These are phyloP conservation scores for Geophilus truncorum DNA, from an alignment of 2,888 invertebrate species.

Conservation along the genomic window DNA sequence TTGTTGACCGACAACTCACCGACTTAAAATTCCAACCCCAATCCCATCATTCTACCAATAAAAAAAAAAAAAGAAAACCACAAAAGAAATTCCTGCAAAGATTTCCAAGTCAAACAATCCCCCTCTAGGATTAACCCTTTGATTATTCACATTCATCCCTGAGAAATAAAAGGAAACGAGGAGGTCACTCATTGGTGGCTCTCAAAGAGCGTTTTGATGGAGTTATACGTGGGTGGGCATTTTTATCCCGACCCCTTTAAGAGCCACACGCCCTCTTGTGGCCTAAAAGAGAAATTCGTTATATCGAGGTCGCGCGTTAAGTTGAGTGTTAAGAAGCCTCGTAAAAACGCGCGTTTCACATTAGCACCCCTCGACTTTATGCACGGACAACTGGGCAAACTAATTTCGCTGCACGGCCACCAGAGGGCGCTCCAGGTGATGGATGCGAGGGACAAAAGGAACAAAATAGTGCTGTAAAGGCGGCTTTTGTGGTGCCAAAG, in stretches of 20 bases:
- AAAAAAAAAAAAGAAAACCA: background rate
- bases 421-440: background rate
- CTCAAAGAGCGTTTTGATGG: background rate
- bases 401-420: background rate
- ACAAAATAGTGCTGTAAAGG: background rate
- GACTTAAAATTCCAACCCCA: no score
- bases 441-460: background rate
- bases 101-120: background rate
- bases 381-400: constrained; percentile 10
- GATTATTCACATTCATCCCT: background rate
- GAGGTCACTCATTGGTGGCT: background rate
- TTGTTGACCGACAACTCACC: no score
- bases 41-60: background rate
- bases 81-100: background rate
- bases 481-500: background rate
- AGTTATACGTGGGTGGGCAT: background rate
- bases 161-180: background rate
- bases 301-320: background rate
- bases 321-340: background rate
- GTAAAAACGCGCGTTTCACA: background rate
- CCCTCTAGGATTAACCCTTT: background rate
- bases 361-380: background rate
- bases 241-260: background rate
- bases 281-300: background rate
- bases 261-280: background rate